Percentiles rank a stretch among this genome's conserved stretches.
Conservation (phyloP, 2,797 vertebrate genomes). For the Coregonus suidteri region DNA sequence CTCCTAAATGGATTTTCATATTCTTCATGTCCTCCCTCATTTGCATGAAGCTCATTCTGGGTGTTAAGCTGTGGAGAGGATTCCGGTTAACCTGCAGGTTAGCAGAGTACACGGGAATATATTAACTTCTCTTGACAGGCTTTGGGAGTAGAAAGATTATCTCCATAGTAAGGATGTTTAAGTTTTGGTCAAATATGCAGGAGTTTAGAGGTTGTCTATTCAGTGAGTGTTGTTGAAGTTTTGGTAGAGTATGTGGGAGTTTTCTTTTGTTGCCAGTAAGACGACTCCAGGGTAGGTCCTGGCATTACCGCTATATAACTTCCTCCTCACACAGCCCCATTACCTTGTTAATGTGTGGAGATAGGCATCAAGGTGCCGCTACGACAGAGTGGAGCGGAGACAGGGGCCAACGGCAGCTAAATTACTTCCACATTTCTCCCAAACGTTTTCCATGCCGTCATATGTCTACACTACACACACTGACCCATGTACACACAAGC, state of each 20-base stretch:
- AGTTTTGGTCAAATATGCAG: neutral
- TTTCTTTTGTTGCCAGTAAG: neutral
- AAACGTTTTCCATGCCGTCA: conserved; percentile 69
- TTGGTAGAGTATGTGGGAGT: neutral
- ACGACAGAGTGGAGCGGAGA: conserved; percentile 25
- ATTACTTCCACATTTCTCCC: conserved; percentile 66
- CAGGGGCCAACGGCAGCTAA: conserved; percentile 41
- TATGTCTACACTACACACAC: conserved; percentile 39
- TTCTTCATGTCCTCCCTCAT: conserved; percentile 22
- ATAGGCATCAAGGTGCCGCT: conserved; percentile 49
- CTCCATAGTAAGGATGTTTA: neutral
- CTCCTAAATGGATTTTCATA: conserved; percentile 20
- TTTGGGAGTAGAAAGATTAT: neutral
- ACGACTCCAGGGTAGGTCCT: neutral
- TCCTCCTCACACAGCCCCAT: conserved; percentile 6
- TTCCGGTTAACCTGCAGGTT: no score
- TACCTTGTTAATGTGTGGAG: conserved; percentile 57
- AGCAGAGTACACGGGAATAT: no score
- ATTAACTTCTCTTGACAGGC: neutral
- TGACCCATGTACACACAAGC: neutral
- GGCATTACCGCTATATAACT: neutral
- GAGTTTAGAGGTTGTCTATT: neutral
- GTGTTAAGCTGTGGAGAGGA: no score
- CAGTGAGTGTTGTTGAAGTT: neutral
- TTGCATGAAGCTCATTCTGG: neutral